Percentiles rank a stretch among this genome's conserved stretches.
These are phyloP conservation scores for Lamprologus ornatipinnis DNA, from an alignment of 2,113 vertebrate genomes.

Conservation along the genomic window DNA sequence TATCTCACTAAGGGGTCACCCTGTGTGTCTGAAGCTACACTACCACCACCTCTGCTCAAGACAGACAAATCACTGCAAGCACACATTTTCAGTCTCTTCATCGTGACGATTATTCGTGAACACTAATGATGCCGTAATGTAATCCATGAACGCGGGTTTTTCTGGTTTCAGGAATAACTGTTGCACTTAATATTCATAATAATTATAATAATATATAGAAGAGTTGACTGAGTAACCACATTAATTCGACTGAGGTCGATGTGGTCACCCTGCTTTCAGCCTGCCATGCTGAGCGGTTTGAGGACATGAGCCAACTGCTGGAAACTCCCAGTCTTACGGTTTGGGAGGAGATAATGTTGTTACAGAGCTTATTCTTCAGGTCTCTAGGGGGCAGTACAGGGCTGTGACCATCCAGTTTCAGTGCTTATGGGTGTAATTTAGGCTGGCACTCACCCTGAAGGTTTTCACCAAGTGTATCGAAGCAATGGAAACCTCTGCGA, in stretches of 20 bases:
- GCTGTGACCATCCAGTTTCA: neutral
- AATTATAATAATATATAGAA: neutral
- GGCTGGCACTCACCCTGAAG: neutral
- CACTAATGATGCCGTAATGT: neutral
- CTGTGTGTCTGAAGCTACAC: accelerated
- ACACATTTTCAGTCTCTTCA: neutral
- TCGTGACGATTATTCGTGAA: accelerated
- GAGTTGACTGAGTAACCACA: neutral
- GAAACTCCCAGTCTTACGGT: neutral
- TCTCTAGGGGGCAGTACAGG: neutral
- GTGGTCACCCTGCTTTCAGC: neutral
- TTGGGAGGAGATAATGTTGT: neutral
- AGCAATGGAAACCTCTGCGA: neutral
- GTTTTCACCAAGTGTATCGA: neutral
- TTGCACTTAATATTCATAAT: neutral
- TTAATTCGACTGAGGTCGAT: neutral
- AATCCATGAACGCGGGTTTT: neutral
- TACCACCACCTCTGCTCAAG: neutral
- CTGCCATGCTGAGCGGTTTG: neutral
- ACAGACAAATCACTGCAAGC: neutral
- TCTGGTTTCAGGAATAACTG: neutral
- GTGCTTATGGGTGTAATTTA: accelerated
- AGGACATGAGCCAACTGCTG: neutral
- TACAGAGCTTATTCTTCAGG: neutral
- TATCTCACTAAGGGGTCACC: neutral